phyloP scores from a whole-genome alignment of 1,140 invertebrate genomes.

The Lysiphlebus fabarum region DNA sequence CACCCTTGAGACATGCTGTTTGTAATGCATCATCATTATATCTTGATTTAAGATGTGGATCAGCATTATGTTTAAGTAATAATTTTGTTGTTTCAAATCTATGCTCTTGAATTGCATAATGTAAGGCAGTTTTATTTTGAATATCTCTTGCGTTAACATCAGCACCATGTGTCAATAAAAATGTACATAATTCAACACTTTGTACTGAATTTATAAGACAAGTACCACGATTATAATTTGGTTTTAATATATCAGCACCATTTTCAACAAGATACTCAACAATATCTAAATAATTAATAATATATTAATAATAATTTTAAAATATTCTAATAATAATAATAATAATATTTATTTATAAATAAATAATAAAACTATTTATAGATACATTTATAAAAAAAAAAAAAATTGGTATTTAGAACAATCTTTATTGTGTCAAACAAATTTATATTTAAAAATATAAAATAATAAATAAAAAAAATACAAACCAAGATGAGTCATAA shows the following conservation, averaged over 20 bases:
- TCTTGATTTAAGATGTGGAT: slow-evolving; percentile 72
- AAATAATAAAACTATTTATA: slow-evolving; percentile 2
- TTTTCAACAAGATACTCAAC: slow-evolving; percentile 76
- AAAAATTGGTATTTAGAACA: not conserved
- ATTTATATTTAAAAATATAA: not conserved
- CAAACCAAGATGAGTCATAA: slow-evolving; percentile 82
- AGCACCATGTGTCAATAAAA: slow-evolving; percentile 73
- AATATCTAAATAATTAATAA: slow-evolving; percentile 40
- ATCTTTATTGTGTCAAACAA: no score
- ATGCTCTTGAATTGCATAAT: slow-evolving; percentile 91
- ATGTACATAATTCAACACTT: slow-evolving; percentile 76
- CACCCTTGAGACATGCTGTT: slow-evolving; percentile 85
- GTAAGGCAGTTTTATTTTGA: slow-evolving; percentile 87
- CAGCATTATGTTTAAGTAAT: slow-evolving; percentile 74
- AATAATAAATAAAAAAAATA: slow-evolving; percentile 1
- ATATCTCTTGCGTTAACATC: slow-evolving; percentile 84
- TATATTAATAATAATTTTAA: no score
- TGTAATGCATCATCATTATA: slow-evolving; percentile 88
- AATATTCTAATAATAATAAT: no score
- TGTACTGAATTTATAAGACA: slow-evolving; percentile 93
- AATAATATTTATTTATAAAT: not conserved
- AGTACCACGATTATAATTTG: slow-evolving; percentile 90
- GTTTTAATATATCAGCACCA: slow-evolving; percentile 80
- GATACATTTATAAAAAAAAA: not conserved
- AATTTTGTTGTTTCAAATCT: slow-evolving; percentile 81